Percentiles rank a stretch among this genome's conserved stretches.
These are phyloP conservation scores for Campaea margaritaria DNA, from an alignment of 2,888 invertebrate genomes.

Conservation along the genomic window DNA sequence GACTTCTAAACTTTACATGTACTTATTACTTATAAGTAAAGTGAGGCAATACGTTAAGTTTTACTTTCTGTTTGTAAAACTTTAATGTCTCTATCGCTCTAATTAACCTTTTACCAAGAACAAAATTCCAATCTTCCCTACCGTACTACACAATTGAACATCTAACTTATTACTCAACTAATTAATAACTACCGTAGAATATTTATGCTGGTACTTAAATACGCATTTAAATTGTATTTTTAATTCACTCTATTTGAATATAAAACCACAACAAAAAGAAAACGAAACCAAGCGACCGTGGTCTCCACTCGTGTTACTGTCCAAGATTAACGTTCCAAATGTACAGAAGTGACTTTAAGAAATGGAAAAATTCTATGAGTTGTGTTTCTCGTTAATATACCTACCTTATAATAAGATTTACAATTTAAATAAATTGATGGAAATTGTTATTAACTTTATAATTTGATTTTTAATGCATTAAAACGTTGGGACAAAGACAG, in stretches of 20 bases:
- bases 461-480: too few species aligned
- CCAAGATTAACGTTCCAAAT: constrained; percentile 58
- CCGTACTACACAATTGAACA: constrained; percentile 28
- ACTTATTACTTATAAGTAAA: too few species aligned
- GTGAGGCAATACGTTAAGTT: too few species aligned
- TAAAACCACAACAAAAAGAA: constrained; percentile 52
- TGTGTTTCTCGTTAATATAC: neutral
- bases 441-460: too few species aligned
- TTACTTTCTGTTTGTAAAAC: too few species aligned
- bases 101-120: constrained; percentile 1
- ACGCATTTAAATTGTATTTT: constrained; percentile 49
- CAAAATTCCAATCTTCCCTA: constrained; percentile 8
- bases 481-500: too few species aligned
- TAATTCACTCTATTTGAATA: constrained; percentile 50
- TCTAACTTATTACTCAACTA: constrained; percentile 36
- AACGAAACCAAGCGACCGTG: constrained; percentile 54
- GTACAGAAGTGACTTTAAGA: constrained; percentile 45
- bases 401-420: too few species aligned
- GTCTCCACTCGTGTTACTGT: constrained; percentile 45
- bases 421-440: too few species aligned
- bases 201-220: constrained; percentile 47
- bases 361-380: neutral
- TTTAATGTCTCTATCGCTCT: neutral
- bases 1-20: too few species aligned
- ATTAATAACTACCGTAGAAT: constrained; percentile 42